Evolutionary conservation across 1,140 invertebrate genomes (phyloP), one percentile per base, ranked within the genome.

Genomic region (Cephus cinctus): DNA sequence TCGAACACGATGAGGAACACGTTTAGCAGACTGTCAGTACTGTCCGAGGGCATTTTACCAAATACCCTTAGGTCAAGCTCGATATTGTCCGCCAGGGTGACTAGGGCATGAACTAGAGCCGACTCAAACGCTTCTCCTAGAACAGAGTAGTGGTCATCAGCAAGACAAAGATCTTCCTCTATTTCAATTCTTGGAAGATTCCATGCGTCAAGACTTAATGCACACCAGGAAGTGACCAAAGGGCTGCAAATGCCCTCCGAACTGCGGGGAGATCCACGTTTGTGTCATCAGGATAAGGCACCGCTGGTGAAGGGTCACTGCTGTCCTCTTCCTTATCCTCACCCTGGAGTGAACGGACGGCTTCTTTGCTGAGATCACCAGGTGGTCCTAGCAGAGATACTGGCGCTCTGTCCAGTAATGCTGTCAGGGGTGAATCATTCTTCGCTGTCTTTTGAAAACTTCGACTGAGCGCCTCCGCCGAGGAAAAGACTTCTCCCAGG

Each of bases 1-100:
- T 96, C 92, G 65, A 94, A 89, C 12, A 93, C 85, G 50, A 95
- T 92, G 16, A 94, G 78, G 57, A 95, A 87, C 30, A 90, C 87
- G 63, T 93, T 91, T 16, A 87, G 66, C 18, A 83, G 73, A 73
- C 71, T 67, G 23, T 77, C 76, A 53, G 70, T 73, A 44, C 68
- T 73, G 25, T 77, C 71, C 20, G 65, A 63, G 11, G 69, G 60
- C 51, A 66, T 64, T 43, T 60, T 65, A 18, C 71, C 64, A 56
- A 75, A 74, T 2, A 88, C 77, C 62, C 85, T 77, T 40, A 93
- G 72, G 62, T 92, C 87, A 71, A 90, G 81, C 61, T 86, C 83
- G 47, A 92, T 77, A 54, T 81, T 83, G 56, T 85, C 83, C 1
- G 87, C 85, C 41, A 94, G 74, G 6, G 83, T 85, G 35, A 85